Percentiles rank a stretch among this genome's conserved stretches.
These are phyloP conservation scores for Drosophila triauraria DNA, from an alignment of 1,140 invertebrate species.

Conservation along the genomic window DNA sequence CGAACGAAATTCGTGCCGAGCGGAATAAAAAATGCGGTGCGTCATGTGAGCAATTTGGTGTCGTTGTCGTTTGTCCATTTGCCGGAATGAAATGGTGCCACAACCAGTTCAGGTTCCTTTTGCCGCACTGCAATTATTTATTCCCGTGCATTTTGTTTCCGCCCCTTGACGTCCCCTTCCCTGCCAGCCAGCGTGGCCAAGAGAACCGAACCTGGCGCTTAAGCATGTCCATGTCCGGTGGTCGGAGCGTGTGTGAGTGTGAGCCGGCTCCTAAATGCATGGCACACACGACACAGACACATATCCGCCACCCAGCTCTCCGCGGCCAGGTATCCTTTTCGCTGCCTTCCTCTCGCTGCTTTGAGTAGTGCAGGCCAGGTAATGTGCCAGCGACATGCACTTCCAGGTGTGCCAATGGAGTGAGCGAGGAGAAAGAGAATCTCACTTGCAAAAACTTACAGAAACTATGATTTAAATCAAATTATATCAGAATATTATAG, in stretches of 20 bases:
- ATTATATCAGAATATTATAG: neutral
- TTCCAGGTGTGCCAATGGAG: slow-evolving; percentile 25
- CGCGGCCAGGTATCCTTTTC: slow-evolving; percentile 37
- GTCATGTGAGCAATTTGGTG: slow-evolving; percentile 82
- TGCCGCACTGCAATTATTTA: slow-evolving; percentile 79
- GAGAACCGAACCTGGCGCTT: slow-evolving; percentile 62
- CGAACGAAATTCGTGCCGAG: slow-evolving; percentile 66
- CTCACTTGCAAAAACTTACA: slow-evolving; percentile 5
- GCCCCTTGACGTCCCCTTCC: slow-evolving; percentile 5
- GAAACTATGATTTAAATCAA: neutral
- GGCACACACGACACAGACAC: slow-evolving; percentile 70
- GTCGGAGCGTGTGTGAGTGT: slow-evolving; percentile 21
- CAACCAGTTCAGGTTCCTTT: slow-evolving; percentile 81
- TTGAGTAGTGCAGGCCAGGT: slow-evolving; percentile 40
- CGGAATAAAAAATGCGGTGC: slow-evolving; percentile 74
- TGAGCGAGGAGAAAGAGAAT: neutral
- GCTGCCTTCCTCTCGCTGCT: slow-evolving; percentile 1
- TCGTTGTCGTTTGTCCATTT: slow-evolving; percentile 61
- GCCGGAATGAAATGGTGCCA: slow-evolving; percentile 64
- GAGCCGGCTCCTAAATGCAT: slow-evolving; percentile 63
- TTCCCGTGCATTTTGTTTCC: slow-evolving; percentile 56
- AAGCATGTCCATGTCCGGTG: slow-evolving; percentile 81
- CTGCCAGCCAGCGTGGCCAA: slow-evolving; percentile 34
- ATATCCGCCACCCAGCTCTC: slow-evolving; percentile 66
- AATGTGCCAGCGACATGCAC: slow-evolving; percentile 77